Percentiles rank a stretch among this genome's conserved stretches.
These are phyloP conservation scores for Drosophila tani DNA, from an alignment of 1,140 invertebrate species.

Conservation along the genomic window DNA sequence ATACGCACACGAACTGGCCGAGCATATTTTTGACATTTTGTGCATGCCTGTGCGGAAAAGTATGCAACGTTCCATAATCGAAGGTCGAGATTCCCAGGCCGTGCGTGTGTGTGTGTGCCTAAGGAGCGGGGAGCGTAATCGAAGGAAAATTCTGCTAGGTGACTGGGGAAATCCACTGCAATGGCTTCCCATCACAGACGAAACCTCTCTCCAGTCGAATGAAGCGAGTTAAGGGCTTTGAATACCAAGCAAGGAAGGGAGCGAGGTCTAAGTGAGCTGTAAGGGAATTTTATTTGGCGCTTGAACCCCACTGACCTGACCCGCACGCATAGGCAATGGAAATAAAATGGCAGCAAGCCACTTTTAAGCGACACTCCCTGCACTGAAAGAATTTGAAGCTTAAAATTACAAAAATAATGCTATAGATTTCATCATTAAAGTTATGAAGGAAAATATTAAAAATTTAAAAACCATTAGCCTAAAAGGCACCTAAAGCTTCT, in stretches of 20 bases:
- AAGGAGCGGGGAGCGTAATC: conserved; percentile 13
- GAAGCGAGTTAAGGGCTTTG: conserved; percentile 17
- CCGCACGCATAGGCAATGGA: conserved; percentile 16
- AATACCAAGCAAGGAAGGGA: conserved; percentile 26
- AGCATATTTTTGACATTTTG: conserved; percentile 65
- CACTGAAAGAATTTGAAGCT: not conserved
- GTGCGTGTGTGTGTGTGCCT: conserved; percentile 11
- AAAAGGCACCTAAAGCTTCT: not conserved
- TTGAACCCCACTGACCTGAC: conserved; percentile 38
- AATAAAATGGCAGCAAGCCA: conserved; percentile 22
- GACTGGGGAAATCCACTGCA: conserved; percentile 23
- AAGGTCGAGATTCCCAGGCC: conserved; percentile 50
- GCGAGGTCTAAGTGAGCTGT: conserved; percentile 28
- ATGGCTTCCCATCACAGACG: conserved; percentile 20
- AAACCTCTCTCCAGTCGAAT: conserved; percentile 11
- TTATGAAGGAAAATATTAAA: not conserved
- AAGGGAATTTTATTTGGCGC: conserved; percentile 39
- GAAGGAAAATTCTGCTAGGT: conserved; percentile 13
- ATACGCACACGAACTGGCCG: conserved; percentile 38
- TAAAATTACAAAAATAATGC: no score
- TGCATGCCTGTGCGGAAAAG: conserved; percentile 59
- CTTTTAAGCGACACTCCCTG: not conserved
- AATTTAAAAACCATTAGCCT: not conserved
- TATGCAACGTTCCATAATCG: conserved; percentile 65
- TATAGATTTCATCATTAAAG: no score